Conservation (phyloP, 2,113 vertebrate genomes). For the Scomber colias region DNA sequence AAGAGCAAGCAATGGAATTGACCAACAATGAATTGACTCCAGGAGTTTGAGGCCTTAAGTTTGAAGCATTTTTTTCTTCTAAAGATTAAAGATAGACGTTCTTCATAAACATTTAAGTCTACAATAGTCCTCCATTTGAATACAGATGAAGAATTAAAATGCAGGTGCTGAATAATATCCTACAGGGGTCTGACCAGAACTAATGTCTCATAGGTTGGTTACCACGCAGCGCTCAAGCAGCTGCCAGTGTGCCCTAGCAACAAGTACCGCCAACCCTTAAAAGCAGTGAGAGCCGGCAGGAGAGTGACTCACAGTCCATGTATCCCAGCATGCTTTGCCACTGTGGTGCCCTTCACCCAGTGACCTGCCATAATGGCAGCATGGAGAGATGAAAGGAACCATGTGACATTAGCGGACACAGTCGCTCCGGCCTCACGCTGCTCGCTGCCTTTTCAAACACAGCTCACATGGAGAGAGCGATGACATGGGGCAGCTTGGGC, state of each 20-base stretch:
- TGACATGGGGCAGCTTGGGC: conserved; percentile 69
- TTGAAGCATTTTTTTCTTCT: too few species aligned
- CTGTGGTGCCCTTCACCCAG: conserved; percentile 73
- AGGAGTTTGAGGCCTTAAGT: too few species aligned
- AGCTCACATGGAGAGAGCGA: conserved; percentile 51
- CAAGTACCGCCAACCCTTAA: conserved; percentile 57
- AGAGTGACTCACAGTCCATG: conserved; percentile 73
- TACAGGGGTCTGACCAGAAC: conserved; percentile 73
- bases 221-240: conserved; percentile 70
- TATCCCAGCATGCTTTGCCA: conserved; percentile 84
- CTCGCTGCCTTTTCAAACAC: conserved; percentile 70
- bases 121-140: conserved; percentile 64
- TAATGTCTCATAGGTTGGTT: conserved; percentile 73
- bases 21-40: too few species aligned
- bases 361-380: conserved; percentile 77
- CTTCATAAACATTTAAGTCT: neutral
- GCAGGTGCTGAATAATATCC: conserved; percentile 73
- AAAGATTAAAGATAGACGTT: neutral
- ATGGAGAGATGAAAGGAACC: conserved; percentile 79
- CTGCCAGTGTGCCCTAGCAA: conserved; percentile 82
- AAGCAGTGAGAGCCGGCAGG: conserved; percentile 60
- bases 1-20: too few species aligned
- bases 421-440: conserved; percentile 64
- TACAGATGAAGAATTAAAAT: conserved; percentile 76
- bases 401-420: conserved; percentile 66